Conservation (phyloP, 1,140 invertebrate species). For the Brachionus plicatilis region DNA sequence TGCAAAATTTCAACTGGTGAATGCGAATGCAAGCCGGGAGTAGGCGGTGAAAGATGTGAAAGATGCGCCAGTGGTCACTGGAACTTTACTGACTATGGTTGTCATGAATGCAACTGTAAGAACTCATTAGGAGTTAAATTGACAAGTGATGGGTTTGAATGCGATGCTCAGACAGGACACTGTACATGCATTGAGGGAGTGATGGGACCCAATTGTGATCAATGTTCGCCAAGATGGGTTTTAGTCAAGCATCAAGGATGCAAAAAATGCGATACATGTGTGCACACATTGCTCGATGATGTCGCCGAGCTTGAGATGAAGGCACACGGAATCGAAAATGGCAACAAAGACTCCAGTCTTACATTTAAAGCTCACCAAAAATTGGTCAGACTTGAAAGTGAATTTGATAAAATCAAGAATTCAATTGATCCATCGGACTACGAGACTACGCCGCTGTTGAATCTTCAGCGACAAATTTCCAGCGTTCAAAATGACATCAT, state of each 20-base stretch:
- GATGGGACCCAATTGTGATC: constrained; percentile 86
- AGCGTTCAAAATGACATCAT: constrained; percentile 27
- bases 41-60: constrained; percentile 73
- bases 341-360: constrained; percentile 52
- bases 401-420: constrained; percentile 5
- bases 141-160: constrained; percentile 55
- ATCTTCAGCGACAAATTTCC: constrained; percentile 2
- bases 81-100: constrained; percentile 80
- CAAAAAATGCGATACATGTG: constrained; percentile 75
- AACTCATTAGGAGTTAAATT: constrained; percentile 49
- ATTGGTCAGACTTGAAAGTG: constrained; percentile 14
- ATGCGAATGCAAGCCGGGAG: constrained; percentile 66
- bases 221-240: constrained; percentile 73
- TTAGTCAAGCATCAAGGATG: constrained; percentile 62
- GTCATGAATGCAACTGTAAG: constrained; percentile 63
- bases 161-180: constrained; percentile 60
- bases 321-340: constrained; percentile 62
- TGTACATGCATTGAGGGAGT: constrained; percentile 79
- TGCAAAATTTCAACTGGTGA: constrained; percentile 81
- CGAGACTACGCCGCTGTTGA: neutral
- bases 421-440: neutral
- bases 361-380: constrained; percentile 35
- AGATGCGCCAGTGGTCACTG: constrained; percentile 83
- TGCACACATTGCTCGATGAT: constrained; percentile 76
- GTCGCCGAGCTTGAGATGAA: constrained; percentile 66